Evolutionary conservation across 2,888 invertebrate genomes (phyloP).

Genomic region (Drosophila neonasuta): DNA sequence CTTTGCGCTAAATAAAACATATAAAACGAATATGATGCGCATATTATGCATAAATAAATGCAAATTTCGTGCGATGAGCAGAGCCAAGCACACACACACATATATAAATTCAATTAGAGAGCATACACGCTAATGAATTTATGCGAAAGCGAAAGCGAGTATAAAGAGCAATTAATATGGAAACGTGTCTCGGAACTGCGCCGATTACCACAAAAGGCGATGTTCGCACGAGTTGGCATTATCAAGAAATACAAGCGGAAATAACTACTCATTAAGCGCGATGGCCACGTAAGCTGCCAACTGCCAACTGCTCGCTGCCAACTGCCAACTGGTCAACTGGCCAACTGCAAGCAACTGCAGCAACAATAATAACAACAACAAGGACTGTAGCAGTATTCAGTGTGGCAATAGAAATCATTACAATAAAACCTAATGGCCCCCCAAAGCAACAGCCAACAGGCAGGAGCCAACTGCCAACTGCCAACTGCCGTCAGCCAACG

Average conservation of each 20-base stretch:
- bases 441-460: constrained; percentile 66
- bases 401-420: constrained; percentile 77
- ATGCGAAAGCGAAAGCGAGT: constrained; percentile 32
- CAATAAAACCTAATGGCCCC: constrained; percentile 73
- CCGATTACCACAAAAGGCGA: constrained; percentile 56
- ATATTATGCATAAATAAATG: constrained; percentile 34
- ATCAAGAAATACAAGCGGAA: constrained; percentile 75
- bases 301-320: constrained; percentile 38
- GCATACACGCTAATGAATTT: constrained; percentile 63
- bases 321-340: constrained; percentile 33
- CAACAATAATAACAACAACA: constrained; percentile 16
- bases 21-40: constrained; percentile 6
- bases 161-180: constrained; percentile 63
- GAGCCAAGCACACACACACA: background rate
- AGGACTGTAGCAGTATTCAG: constrained; percentile 32
- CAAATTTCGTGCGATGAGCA: constrained; percentile 19
- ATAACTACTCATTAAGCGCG: constrained; percentile 74
- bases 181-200: constrained; percentile 58
- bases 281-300: constrained; percentile 71
- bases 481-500: constrained; percentile 18
- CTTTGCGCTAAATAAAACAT: constrained; percentile 13
- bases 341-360: constrained; percentile 37
- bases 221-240: constrained; percentile 66
- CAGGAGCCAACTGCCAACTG: constrained; percentile 29
- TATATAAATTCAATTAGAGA: constrained; percentile 65